Base-by-base conservation (phyloP, 2,888 invertebrate species). In the Parelbella ahira region DNA sequence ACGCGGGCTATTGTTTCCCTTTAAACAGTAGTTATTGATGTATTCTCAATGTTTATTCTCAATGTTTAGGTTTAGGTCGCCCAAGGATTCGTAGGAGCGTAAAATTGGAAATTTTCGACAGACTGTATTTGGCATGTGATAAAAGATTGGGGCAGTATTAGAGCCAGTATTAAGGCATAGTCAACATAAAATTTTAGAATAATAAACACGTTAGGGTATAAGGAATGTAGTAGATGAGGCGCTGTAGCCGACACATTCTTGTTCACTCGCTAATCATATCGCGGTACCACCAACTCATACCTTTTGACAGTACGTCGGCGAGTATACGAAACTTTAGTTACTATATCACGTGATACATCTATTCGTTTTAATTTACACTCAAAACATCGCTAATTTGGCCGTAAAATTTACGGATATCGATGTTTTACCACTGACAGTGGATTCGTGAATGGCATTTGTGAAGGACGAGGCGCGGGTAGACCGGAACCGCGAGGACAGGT, bases 121-220 rank as follows among this genome's bases (percentile, higher is more conserved):
- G 55, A 53, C 56, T 57, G 55, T 42, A 41, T 41, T 50, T 36
- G 29, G 44, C 45, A 46, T 51, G 48, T 54, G 53, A 53, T 54
- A 58, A 45, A 47, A 37, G 48, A 51, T 63, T 55, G n/a, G 51
- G 60, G 51, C 73, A 77, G 80, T 73, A 73, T 70, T 68, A 60
- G 46, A 46, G 51, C 56, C 62, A 66, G 66, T 79, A 80, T 78
- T 76, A 54, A 39, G 48, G 37, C 48, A 47, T 49, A 41, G 33
- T 41, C 15, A 19, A 33, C 9, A 25, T 39, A 44, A 46, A 42
- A 47, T 43, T 24, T 48, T 47, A 48, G 21, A 21, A 25, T 23
- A 29, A 7, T 9, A n/a, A 29, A 37, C 27, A 27, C 27, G 3
- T 11, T 37, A 37, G 25, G 11, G 6, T n/a, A 7, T 37, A 25